These are phyloP conservation scores for Muschampia plurimacula DNA, from an alignment of 2,888 invertebrate species.

Conservation along the genomic window DNA sequence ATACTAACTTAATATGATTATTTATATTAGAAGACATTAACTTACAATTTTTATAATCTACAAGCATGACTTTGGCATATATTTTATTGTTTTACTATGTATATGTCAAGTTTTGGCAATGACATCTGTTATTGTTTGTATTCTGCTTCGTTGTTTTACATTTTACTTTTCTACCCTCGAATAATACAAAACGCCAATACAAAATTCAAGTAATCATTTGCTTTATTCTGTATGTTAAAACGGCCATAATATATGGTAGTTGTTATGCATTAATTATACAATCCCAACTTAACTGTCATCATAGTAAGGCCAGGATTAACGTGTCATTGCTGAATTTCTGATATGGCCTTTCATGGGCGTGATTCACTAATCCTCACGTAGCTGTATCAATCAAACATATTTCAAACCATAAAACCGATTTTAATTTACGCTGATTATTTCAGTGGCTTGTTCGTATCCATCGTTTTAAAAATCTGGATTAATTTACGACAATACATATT, in stretches of 20 bases:
- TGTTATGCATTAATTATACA: slow-evolving; percentile 25
- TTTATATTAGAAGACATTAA: neutral
- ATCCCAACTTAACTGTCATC: slow-evolving; percentile 29
- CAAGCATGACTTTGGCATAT: too few relatives aligned
- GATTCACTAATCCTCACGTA: slow-evolving; percentile 30
- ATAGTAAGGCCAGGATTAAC: slow-evolving; percentile 28
- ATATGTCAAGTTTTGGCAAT: too few relatives aligned
- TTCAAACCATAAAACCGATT: slow-evolving; percentile 2
- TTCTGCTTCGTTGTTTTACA: too few relatives aligned
- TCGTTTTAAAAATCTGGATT: neutral
- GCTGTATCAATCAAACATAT: slow-evolving; percentile 30
- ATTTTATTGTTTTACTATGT: too few relatives aligned
- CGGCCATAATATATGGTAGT: neutral
- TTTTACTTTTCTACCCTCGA: too few relatives aligned
- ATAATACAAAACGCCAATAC: too few relatives aligned
- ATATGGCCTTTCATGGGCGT: slow-evolving; percentile 27
- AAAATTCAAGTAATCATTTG: too few relatives aligned
- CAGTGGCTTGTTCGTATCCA: neutral
- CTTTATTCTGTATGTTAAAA: too few relatives aligned
- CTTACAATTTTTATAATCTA: too few relatives aligned
- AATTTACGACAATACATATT: neutral
- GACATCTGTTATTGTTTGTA: too few relatives aligned
- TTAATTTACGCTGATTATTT: slow-evolving; percentile 26
- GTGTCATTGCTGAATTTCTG: slow-evolving; percentile 22
- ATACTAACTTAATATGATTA: neutral